A percentile compares a stretch with the other conserved stretches of the same genome.
These are phyloP conservation scores for Chionomys nivalis DNA, from an alignment of 2,113 vertebrate genomes.

Conservation along the genomic window DNA sequence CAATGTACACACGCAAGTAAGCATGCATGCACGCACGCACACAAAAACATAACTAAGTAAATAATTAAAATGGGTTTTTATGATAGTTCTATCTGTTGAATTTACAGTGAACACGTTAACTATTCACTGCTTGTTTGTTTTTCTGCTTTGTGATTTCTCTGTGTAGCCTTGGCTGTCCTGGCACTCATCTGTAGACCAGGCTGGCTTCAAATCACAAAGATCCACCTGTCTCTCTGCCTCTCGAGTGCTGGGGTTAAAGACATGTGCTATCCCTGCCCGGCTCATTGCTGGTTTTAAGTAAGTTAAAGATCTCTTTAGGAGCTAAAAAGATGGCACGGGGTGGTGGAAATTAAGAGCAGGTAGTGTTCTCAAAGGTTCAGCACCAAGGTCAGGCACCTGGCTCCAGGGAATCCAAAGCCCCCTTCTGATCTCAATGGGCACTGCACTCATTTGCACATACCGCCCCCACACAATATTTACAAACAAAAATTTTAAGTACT, in stretches of 20 bases:
- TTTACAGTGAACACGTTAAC: constrained; percentile 30
- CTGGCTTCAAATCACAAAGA: not conserved
- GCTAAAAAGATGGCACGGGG: not conserved
- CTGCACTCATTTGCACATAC: not conserved
- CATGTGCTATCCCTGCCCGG: not conserved
- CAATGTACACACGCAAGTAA: not conserved
- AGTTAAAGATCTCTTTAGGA: not conserved
- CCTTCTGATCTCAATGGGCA: no score
- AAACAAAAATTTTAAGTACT: not conserved
- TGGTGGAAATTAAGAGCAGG: not conserved
- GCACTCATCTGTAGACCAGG: not conserved
- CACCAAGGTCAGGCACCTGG: not conserved
- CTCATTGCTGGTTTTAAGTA: not conserved
- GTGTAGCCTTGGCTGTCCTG: not conserved
- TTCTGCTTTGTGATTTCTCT: not conserved
- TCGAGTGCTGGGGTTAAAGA: not conserved
- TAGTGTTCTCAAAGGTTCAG: not conserved
- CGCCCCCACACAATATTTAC: not conserved
- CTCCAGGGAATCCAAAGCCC: not conserved
- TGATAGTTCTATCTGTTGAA: constrained; percentile 23
- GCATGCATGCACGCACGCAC: no score
- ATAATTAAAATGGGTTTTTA: not conserved
- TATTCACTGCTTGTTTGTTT: not conserved
- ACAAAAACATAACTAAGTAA: no score
- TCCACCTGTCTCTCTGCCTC: not conserved